Conservation (phyloP, 1,140 invertebrate genomes). For the Pseudomyrmex sp. region DNA sequence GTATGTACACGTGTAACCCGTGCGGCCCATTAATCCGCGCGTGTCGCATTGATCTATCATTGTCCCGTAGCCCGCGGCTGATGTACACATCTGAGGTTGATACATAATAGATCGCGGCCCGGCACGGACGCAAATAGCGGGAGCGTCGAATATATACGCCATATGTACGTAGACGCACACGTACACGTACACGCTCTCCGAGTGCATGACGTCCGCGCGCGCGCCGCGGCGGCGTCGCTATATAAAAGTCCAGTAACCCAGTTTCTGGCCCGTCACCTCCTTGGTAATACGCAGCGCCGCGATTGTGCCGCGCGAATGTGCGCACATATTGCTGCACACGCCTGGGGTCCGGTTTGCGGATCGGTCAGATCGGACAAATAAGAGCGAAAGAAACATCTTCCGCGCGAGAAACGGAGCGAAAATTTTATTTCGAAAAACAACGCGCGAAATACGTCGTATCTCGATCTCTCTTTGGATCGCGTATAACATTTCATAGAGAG, state of each 20-base stretch:
- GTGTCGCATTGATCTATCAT: constrained; percentile 81
- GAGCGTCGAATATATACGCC: background rate
- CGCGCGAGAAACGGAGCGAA: background rate
- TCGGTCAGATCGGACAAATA: constrained; percentile 11
- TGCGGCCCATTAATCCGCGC: constrained; percentile 79
- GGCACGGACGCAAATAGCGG: constrained; percentile 65
- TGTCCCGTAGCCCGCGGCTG: constrained; percentile 75
- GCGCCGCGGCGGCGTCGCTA: background rate
- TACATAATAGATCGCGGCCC: constrained; percentile 75
- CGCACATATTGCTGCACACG: background rate
- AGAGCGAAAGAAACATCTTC: constrained; percentile 7
- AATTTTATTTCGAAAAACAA: no score
- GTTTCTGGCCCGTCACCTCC: constrained; percentile 37
- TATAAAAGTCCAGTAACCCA: constrained; percentile 68
- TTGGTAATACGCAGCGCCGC: constrained; percentile 6
- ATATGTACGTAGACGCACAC: background rate
- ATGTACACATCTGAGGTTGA: constrained; percentile 78
- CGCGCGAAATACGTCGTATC: no score
- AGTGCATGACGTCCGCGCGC: constrained; percentile 1
- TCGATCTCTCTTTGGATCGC: no score
- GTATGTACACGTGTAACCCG: constrained; percentile 71
- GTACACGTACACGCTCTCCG: background rate
- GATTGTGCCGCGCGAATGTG: constrained; percentile 10
- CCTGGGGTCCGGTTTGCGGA: constrained; percentile 4
- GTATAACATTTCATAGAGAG: no score